Evolutionary conservation across 2,888 invertebrate genomes (phyloP).

Genomic region (Acronicta leporina): DNA sequence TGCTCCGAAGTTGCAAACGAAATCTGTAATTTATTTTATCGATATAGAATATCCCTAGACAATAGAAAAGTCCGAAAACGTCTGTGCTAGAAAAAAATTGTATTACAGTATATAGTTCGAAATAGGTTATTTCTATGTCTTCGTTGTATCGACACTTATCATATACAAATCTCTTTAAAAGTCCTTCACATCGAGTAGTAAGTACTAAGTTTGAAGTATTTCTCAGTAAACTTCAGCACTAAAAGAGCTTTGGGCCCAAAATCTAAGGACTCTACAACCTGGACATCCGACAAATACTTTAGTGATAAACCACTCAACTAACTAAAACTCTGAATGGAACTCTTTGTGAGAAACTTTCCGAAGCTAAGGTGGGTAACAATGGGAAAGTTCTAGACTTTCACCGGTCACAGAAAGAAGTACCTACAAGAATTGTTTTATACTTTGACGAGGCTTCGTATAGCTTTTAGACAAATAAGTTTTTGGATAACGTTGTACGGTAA

Average conservation of each 20-base stretch:
- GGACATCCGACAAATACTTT: slow-evolving; percentile 18
- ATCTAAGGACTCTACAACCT: slow-evolving; percentile 3
- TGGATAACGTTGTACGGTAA: slow-evolving; percentile 22
- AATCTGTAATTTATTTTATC: too few species aligned
- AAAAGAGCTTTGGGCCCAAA: slow-evolving; percentile 11
- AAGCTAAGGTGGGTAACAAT: slow-evolving; percentile 46
- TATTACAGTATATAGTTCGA: too few species aligned
- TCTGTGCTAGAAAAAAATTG: too few species aligned
- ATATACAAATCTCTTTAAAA: neutral
- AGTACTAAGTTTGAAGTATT: slow-evolving; percentile 22
- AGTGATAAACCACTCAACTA: slow-evolving; percentile 33
- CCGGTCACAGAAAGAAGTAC: slow-evolving; percentile 19
- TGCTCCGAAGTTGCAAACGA: too few species aligned
- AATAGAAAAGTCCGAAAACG: too few species aligned
- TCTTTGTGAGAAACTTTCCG: slow-evolving; percentile 45
- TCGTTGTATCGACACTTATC: too few species aligned
- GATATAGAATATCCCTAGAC: too few species aligned
- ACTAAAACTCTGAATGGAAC: slow-evolving; percentile 47
- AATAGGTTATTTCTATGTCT: too few species aligned
- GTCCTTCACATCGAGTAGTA: neutral
- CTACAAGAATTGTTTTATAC: slow-evolving; percentile 16
- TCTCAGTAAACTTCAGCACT: slow-evolving; percentile 13
- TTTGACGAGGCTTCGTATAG: slow-evolving; percentile 6
- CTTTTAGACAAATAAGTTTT: slow-evolving; percentile 33
- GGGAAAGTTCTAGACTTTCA: slow-evolving; percentile 38